phyloP scores from a whole-genome alignment of 2,888 invertebrate genomes.

The Lasioglossum morio region DNA sequence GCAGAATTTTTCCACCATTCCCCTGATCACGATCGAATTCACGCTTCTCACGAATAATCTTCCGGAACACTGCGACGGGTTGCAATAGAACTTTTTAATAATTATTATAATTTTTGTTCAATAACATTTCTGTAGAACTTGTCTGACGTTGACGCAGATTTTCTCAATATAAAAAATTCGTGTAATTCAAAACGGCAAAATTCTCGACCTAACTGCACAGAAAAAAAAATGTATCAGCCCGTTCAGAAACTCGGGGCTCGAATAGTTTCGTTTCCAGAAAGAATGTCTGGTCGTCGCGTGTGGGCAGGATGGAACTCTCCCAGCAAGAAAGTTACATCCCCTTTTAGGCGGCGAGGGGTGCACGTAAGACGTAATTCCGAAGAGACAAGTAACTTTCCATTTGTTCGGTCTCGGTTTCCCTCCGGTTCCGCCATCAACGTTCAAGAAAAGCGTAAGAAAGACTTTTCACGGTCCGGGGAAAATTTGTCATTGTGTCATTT shows the following conservation, averaged over 20 bases:
- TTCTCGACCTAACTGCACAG: no score
- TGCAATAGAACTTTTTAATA: no score
- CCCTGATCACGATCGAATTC: neutral
- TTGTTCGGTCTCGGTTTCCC: neutral
- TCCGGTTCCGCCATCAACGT: neutral
- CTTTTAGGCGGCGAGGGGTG: neutral
- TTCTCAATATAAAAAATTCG: no score
- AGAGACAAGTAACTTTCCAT: slow-evolving; percentile 21
- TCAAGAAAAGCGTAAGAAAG: neutral
- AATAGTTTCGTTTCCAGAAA: neutral
- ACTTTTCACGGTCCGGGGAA: neutral
- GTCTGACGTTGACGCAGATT: no score
- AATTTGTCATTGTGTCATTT: slow-evolving; percentile 20
- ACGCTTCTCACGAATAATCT: neutral
- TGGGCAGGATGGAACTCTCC: neutral
- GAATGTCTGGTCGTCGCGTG: neutral
- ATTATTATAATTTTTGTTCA: no score
- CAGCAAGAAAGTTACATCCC: neutral
- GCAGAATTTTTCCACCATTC: neutral
- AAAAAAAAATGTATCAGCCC: no score
- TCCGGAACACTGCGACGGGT: neutral
- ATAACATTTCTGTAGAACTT: no score
- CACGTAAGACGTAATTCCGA: slow-evolving; percentile 14
- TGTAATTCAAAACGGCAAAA: no score
- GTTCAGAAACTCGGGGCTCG: no score